Percentiles rank a stretch among this genome's conserved stretches.
Conservation (phyloP, 2,797 vertebrate species). For the Amblyraja radiata region DNA sequence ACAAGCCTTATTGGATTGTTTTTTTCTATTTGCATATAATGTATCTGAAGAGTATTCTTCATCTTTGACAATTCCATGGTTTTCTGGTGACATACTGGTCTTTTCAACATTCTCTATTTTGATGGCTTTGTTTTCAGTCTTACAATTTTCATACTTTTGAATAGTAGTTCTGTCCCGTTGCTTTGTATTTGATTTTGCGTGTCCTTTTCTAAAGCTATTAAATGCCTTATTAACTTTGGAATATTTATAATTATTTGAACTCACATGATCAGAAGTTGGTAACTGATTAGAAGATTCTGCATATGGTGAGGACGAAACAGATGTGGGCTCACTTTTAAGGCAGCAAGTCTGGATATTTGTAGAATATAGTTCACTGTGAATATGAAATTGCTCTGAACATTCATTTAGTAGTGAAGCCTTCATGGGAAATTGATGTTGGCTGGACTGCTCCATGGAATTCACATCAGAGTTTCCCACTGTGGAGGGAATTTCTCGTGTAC, state of each 20-base stretch:
- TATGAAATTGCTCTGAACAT: not conserved
- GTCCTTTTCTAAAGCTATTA: not conserved
- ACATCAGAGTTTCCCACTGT: constrained; percentile 67
- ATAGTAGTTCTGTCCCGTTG: not conserved
- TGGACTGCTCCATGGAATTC: constrained; percentile 65
- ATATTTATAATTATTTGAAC: constrained; percentile 21
- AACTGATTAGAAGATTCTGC: not conserved
- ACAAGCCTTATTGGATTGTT: not conserved
- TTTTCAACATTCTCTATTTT: constrained; percentile 27
- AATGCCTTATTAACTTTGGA: constrained; percentile 30
- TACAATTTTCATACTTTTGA: not conserved
- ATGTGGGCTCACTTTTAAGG: constrained; percentile 10
- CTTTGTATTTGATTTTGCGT: not conserved
- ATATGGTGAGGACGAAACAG: not conserved
- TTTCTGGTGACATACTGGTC: not conserved
- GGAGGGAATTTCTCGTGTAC: constrained; percentile 90
- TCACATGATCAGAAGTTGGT: constrained; percentile 19
- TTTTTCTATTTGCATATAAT: not conserved
- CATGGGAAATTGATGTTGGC: constrained; percentile 57
- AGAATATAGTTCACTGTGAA: constrained; percentile 56
- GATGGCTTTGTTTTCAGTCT: not conserved
- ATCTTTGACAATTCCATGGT: not conserved
- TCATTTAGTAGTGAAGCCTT: not conserved
- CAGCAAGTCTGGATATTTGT: constrained; percentile 70
- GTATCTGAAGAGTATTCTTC: not conserved